phyloP scores from a whole-genome alignment of 1,140 invertebrate species.

The Asbolus verrucosus region DNA sequence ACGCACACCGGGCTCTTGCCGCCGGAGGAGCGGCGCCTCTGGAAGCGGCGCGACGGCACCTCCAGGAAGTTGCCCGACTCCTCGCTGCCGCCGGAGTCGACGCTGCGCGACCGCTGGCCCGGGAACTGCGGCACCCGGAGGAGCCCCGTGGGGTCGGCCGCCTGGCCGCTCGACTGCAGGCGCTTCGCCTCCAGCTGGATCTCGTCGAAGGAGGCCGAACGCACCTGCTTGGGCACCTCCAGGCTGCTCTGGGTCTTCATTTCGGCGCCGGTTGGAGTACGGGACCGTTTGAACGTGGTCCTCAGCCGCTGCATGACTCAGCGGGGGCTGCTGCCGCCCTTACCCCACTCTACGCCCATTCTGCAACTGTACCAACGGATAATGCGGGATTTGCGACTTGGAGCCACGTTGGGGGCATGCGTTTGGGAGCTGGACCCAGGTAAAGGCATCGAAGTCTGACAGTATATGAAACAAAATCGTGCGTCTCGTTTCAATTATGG shows the following conservation, averaged over 20 bases:
- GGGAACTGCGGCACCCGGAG: constrained; percentile 75
- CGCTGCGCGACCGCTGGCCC: constrained; percentile 78
- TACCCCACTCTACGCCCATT: constrained; percentile 49
- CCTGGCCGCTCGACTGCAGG: constrained; percentile 63
- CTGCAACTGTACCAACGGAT: constrained; percentile 42
- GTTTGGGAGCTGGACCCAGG: too few species aligned
- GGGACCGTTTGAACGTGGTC: constrained; percentile 86
- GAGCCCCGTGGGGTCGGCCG: constrained; percentile 63
- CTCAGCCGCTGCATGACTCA: constrained; percentile 81
- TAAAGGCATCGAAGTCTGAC: too few species aligned
- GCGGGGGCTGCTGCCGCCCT: constrained; percentile 51
- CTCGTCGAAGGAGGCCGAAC: constrained; percentile 88
- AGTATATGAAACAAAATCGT: too few species aligned
- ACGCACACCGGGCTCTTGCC: constrained; percentile 74
- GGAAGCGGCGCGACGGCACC: constrained; percentile 74
- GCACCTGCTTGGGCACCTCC: constrained; percentile 87
- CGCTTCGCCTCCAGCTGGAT: constrained; percentile 84
- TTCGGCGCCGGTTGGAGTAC: constrained; percentile 86
- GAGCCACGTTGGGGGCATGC: too few species aligned
- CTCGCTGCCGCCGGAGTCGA: constrained; percentile 79
- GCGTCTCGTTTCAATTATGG: too few species aligned
- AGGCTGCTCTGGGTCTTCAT: constrained; percentile 92
- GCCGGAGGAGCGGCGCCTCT: constrained; percentile 72
- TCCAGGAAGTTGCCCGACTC: constrained; percentile 75
- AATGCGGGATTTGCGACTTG: neutral